Evolutionary conservation across 2,113 vertebrate genomes (phyloP), one percentile per base, ranked within the genome.

Genomic region (Gracilinanus agilis): DNA sequence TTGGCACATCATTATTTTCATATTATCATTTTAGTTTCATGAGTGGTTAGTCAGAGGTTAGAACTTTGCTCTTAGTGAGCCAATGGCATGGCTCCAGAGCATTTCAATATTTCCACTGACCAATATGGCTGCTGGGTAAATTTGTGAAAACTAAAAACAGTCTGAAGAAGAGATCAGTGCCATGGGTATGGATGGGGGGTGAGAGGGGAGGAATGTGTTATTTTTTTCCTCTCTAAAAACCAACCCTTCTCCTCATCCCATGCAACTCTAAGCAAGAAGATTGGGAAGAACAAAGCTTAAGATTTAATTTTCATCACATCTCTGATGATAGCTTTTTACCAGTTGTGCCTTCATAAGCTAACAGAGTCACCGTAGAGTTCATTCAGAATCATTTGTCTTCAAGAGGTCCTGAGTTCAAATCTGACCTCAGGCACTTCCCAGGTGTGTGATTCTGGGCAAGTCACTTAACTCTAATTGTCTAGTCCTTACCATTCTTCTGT

Each of bases 41-140:
- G 75, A 40, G 29, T 40, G 34, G 13, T 53, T 54, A 96, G n/a
- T 91, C 54, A 94, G 83, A 95, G 58, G 5, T 44, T 92, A 83
- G 13, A 24, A 13, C 13, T 58, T 93, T 16, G 53, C 10, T 93
- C 34, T 92, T 23, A 44, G 25, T 13, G 44, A 96, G 89, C 67
- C 3, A 3, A 27, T 54, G 54, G 34, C 53, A 25, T n/a, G 25
- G 58, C 54, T 91, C 23, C 49, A 90, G 90, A 88, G 67, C 3
- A 25, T 89, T 49, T 54, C 27, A 53, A 55, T 44, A 54, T 61
- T 94, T 95, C 34, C 34, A 55, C 27, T 89, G 40, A 93, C 27
- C 54, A 61, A 53, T n/a, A 49, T 93, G 58, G 54, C 10, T 24
- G 4, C 27, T 13, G 13, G n/a, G 16, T 54, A 44, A 90, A 34